Evolutionary conservation across 1,140 invertebrate species (phyloP).

Genomic region (Halesus radiatus): DNA sequence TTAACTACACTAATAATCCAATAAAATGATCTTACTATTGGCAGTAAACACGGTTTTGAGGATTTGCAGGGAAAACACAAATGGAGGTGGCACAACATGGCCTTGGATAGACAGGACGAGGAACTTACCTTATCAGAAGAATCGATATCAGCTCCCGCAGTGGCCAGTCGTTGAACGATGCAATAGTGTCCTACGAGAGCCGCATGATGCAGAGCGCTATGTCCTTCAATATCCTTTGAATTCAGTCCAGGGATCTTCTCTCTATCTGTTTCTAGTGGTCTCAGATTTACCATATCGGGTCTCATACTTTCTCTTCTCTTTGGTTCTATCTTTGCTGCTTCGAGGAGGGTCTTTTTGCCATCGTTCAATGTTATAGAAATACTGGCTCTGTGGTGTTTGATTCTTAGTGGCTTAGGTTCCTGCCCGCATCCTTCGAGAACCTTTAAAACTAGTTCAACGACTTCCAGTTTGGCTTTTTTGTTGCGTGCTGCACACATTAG

Average conservation of each 20-base stretch:
- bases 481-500: constrained; percentile 80
- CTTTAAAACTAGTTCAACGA: constrained; percentile 75
- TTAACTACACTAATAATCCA: no score
- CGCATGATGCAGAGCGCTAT: constrained; percentile 83
- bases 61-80: no score
- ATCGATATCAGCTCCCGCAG: constrained; percentile 78
- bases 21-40: no score
- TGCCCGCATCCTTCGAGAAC: constrained; percentile 64
- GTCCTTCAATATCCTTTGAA: constrained; percentile 73
- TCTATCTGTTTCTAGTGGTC: neutral
- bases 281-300: neutral
- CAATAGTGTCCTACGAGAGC: constrained; percentile 81
- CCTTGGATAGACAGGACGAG: no score
- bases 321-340: neutral
- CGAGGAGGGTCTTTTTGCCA: neutral
- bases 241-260: constrained; percentile 65
- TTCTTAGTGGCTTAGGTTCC: constrained; percentile 55
- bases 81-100: no score
- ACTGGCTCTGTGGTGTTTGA: constrained; percentile 29
- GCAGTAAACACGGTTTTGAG: no score
- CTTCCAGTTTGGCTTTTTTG: constrained; percentile 72
- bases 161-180: constrained; percentile 79
- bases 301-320: neutral
- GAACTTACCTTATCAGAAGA: constrained; percentile 70
- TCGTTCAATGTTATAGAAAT: constrained; percentile 16